These are phyloP conservation scores for Carterocephalus palaemon DNA, from an alignment of 2,888 invertebrate genomes.

Conservation along the genomic window DNA sequence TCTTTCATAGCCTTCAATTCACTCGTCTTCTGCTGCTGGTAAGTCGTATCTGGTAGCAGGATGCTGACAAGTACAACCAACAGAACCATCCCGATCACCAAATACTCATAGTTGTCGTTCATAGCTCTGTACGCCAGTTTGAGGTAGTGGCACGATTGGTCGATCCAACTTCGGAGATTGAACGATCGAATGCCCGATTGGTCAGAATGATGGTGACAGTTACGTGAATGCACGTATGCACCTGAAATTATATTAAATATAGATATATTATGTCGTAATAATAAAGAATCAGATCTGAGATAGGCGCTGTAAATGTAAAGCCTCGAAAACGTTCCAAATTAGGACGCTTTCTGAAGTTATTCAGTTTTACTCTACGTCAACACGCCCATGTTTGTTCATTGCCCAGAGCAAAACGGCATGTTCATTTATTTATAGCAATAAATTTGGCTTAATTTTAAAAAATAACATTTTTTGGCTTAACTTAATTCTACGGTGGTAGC, in stretches of 20 bases:
- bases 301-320: no score
- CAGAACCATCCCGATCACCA: conserved; percentile 42
- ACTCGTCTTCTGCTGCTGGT: conserved; percentile 44
- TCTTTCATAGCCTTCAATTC: conserved; percentile 55
- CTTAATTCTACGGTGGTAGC: no score
- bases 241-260: no score
- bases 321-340: no score
- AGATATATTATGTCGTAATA: no score
- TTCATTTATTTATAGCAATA: no score
- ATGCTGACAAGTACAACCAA: conserved; percentile 49
- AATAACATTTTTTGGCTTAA: no score
- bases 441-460: no score
- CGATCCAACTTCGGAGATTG: not conserved
- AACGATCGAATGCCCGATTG: not conserved
- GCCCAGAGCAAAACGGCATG: no score
- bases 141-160: conserved; percentile 29
- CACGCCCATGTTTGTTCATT: no score
- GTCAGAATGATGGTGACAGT: not conserved
- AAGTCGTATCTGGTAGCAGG: conserved; percentile 51
- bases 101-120: conserved; percentile 44
- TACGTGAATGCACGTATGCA: not conserved
- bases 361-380: no score
- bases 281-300: no score
- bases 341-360: not conserved
- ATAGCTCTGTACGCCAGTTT: conserved; percentile 36